phyloP scores from a whole-genome alignment of 2,797 vertebrate genomes.

The Molossus molossus region DNA sequence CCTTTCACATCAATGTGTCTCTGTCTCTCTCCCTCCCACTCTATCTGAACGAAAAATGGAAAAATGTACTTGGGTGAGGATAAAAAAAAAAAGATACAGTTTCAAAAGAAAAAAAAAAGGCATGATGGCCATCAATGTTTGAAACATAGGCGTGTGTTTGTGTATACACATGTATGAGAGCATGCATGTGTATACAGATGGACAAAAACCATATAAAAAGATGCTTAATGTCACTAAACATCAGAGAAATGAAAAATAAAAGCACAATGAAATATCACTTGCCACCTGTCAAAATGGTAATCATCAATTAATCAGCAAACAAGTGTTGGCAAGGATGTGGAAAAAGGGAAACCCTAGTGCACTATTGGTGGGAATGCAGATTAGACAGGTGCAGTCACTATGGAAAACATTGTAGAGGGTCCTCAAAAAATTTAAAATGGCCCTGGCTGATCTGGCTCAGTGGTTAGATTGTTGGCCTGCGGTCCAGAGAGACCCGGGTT shows the following conservation, averaged over 20 bases:
- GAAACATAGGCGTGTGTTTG: background rate
- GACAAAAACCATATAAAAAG: background rate
- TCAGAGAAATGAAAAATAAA: too few species aligned
- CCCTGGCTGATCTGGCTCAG: too few species aligned
- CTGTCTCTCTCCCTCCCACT: too few species aligned
- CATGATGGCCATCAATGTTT: background rate
- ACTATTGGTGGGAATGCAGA: background rate
- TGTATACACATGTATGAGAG: background rate
- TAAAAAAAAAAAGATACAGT: too few species aligned
- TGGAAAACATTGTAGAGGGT: background rate
- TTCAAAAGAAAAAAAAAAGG: background rate
- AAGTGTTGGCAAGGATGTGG: background rate
- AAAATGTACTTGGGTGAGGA: too few species aligned
- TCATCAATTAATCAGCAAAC: background rate
- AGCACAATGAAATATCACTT: too few species aligned
- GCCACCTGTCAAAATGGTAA: too few species aligned
- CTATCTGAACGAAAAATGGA: too few species aligned
- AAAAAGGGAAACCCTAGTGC: background rate
- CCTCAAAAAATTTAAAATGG: background rate
- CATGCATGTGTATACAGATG: background rate
- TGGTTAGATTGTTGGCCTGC: too few species aligned
- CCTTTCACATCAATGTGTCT: too few species aligned
- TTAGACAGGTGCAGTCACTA: background rate
- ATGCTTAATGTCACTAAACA: background rate
- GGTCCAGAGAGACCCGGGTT: too few species aligned